Evolutionary conservation across 2,113 vertebrate genomes (phyloP).

Genomic region (Phycodurus eques): DNA sequence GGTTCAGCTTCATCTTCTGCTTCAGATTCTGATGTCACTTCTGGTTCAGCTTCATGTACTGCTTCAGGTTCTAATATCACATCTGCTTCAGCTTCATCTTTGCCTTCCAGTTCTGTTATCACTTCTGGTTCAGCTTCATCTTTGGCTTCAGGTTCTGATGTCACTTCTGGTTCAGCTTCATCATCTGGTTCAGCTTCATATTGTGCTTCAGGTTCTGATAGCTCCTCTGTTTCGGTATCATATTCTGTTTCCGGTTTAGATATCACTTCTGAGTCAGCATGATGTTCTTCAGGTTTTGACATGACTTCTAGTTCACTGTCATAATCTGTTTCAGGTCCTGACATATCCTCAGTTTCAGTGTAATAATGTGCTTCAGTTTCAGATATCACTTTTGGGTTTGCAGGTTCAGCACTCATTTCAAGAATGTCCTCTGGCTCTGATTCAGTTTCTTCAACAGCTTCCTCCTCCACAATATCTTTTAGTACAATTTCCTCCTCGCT

Average conservation of each 20-base stretch:
- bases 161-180: conserved; percentile 8
- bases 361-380: conserved; percentile 21
- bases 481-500: conserved; percentile 12
- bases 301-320: conserved; percentile 6
- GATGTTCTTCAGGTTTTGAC: conserved; percentile 1
- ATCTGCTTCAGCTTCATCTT: conserved; percentile 12
- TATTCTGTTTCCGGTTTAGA: background rate
- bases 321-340: conserved; percentile 2
- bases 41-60: conserved; percentile 9
- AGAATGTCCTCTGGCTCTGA: conserved; percentile 8
- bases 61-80: background rate
- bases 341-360: background rate
- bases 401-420: conserved; percentile 1
- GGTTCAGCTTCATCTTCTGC: conserved; percentile 14
- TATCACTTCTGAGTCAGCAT: too few relatives aligned
- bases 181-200: conserved; percentile 1
- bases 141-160: conserved; percentile 12
- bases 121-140: background rate
- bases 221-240: background rate
- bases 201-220: conserved; percentile 9
- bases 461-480: background rate
- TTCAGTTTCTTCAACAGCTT: conserved; percentile 11
- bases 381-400: conserved; percentile 3
- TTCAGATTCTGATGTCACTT: background rate
- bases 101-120: background rate